These are phyloP conservation scores for Xanthorhoe spadicearia DNA, from an alignment of 2,888 invertebrate species.

Conservation along the genomic window DNA sequence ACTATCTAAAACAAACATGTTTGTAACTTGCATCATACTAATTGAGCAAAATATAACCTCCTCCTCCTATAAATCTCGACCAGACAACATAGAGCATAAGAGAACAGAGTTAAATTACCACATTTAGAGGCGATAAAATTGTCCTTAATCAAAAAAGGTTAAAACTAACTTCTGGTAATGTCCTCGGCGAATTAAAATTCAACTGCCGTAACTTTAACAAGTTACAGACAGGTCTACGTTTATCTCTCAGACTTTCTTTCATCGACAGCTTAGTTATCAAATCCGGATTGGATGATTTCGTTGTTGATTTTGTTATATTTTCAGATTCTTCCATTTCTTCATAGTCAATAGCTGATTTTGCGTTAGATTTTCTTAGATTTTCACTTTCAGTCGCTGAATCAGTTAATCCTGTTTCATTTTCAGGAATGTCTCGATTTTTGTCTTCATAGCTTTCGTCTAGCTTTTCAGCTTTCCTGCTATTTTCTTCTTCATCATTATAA, in stretches of 20 bases:
- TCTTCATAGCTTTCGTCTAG: conserved; percentile 49
- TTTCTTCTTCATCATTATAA: conserved; percentile 57
- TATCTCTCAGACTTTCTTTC: conserved; percentile 26
- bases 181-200: conserved; percentile 67
- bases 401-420: conserved; percentile 19
- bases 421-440: conserved; percentile 35
- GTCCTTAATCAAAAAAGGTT: too few relatives aligned
- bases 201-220: conserved; percentile 62
- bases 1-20: conserved; percentile 58
- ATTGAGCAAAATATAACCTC: not conserved
- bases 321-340: conserved; percentile 23
- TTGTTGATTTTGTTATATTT: conserved; percentile 6
- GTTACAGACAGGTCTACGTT: conserved; percentile 56
- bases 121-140: not conserved
- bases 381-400: not conserved
- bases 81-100: too few relatives aligned
- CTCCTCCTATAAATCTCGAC: too few relatives aligned
- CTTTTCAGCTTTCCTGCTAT: conserved; percentile 47
- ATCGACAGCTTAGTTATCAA: conserved; percentile 11
- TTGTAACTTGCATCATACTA: not conserved
- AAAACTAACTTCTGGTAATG: conserved; percentile 67
- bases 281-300: conserved; percentile 4
- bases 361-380: conserved; percentile 5
- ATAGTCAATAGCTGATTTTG: not conserved
- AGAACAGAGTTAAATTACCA: too few relatives aligned